Percentiles rank a stretch among this genome's conserved stretches.
Evolutionary conservation across 2,888 invertebrate genomes (phyloP).

Genomic region (Andrena camellia): DNA sequence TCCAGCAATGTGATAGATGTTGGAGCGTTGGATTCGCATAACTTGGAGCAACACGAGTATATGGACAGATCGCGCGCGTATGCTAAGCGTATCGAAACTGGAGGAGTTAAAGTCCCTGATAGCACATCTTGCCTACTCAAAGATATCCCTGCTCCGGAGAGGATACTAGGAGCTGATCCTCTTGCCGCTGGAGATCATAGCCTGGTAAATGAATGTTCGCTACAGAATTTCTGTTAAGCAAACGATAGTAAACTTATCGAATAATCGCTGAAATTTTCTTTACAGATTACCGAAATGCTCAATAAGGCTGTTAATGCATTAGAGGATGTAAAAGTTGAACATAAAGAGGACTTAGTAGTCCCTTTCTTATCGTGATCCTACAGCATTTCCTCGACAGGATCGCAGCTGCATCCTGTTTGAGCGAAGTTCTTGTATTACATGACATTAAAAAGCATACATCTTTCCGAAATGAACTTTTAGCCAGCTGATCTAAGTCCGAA

Average conservation of each 20-base stretch:
- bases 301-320: slow-evolving; percentile 91
- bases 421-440: slow-evolving; percentile 36
- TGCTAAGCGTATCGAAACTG: slow-evolving; percentile 83
- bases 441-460: slow-evolving; percentile 41
- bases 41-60: slow-evolving; percentile 95
- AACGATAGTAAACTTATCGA: not conserved
- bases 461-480: slow-evolving; percentile 49
- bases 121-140: slow-evolving; percentile 87
- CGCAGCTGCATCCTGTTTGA: slow-evolving; percentile 50
- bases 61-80: slow-evolving; percentile 87
- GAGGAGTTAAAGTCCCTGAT: slow-evolving; percentile 84
- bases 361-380: slow-evolving; percentile 88
- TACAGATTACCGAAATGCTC: slow-evolving; percentile 90
- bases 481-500: slow-evolving; percentile 50
- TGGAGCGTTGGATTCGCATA: slow-evolving; percentile 95
- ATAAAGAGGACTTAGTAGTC: slow-evolving; percentile 95
- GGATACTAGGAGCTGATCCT: slow-evolving; percentile 88
- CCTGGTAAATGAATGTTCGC: slow-evolving; percentile 87
- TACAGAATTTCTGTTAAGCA: not conserved
- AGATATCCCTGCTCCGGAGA: slow-evolving; percentile 92
- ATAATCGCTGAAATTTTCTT: slow-evolving; percentile 63
- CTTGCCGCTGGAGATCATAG: slow-evolving; percentile 88
- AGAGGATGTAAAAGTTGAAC: slow-evolving; percentile 93
- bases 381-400: slow-evolving; percentile 48
- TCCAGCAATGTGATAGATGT: slow-evolving; percentile 96